A percentile compares a stretch with the other conserved stretches of the same genome.
phyloP scores from a whole-genome alignment of 2,797 vertebrate species.

The Mormyrus proboscirostris region DNA sequence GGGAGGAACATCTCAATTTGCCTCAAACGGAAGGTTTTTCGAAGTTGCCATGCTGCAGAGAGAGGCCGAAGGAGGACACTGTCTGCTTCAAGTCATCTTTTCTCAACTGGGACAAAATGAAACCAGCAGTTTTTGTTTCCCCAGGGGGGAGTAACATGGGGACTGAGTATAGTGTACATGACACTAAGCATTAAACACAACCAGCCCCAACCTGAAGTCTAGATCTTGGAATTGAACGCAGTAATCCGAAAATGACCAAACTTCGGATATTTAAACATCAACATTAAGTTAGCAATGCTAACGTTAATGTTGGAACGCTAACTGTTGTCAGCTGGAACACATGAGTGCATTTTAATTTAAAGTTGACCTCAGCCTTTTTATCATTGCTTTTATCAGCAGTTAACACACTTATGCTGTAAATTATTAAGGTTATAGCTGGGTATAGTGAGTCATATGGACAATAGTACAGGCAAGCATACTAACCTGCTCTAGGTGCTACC shows the following conservation, averaged over 20 bases:
- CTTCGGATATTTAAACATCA: neutral
- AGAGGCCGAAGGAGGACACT: neutral
- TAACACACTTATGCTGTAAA: neutral
- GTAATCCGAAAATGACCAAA: neutral
- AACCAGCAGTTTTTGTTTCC: neutral
- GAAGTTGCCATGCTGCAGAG: neutral
- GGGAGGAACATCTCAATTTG: neutral
- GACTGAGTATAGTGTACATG: neutral
- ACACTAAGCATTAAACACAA: neutral
- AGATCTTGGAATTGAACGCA: neutral
- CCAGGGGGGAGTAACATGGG: neutral
- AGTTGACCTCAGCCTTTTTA: neutral
- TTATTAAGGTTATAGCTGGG: neutral
- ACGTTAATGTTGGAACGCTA: neutral
- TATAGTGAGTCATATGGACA: neutral
- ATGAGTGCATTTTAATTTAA: neutral
- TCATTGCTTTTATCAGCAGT: neutral
- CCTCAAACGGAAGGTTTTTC: conserved; percentile 21
- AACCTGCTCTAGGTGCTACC: neutral
- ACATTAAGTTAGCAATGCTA: neutral
- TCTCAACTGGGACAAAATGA: neutral
- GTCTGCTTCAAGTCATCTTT: neutral
- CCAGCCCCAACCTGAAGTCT: neutral
- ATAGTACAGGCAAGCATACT: neutral
- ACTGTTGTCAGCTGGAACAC: neutral